phyloP scores from a whole-genome alignment of 1,140 invertebrate genomes.

The Drosophila azteca region DNA sequence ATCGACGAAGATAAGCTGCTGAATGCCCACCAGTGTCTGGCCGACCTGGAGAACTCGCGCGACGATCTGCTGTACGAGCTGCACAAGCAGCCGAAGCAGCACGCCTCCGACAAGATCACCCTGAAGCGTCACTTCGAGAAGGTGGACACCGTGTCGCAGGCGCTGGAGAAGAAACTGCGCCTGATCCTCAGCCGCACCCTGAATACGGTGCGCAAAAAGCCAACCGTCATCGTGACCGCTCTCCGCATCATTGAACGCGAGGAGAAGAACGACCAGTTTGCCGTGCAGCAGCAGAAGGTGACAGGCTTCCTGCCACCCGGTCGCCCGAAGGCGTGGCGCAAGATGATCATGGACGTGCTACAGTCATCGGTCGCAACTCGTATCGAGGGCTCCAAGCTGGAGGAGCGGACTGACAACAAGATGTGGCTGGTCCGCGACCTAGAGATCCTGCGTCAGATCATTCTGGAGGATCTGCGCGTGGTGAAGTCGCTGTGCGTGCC shows the following conservation, averaged over 20 bases:
- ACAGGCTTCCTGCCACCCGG: conserved; percentile 96
- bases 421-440: conserved; percentile 95
- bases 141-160: conserved; percentile 94
- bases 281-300: conserved; percentile 90
- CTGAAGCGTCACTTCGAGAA: conserved; percentile 98
- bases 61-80: conserved; percentile 98
- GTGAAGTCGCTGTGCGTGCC: conserved; percentile 96
- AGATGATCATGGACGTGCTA: conserved; percentile 93
- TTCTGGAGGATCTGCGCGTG: conserved; percentile 95
- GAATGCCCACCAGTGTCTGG: conserved; percentile 96
- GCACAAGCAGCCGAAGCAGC: conserved; percentile 95
- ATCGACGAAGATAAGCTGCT: conserved; percentile 98
- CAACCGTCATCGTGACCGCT: conserved; percentile 97
- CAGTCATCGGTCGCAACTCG: conserved; percentile 92
- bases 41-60: conserved; percentile 97
- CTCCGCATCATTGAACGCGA: conserved; percentile 98
- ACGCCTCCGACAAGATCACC: conserved; percentile 94
- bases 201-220: conserved; percentile 97
- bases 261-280: conserved; percentile 94
- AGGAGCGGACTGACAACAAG: conserved; percentile 95
- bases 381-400: conserved; percentile 95
- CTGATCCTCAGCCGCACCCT: conserved; percentile 95
- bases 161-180: conserved; percentile 96
- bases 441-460: conserved; percentile 92
- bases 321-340: conserved; percentile 95